Base-by-base conservation (phyloP, 2,888 invertebrate genomes). In the Drosophila mettleri region DNA sequence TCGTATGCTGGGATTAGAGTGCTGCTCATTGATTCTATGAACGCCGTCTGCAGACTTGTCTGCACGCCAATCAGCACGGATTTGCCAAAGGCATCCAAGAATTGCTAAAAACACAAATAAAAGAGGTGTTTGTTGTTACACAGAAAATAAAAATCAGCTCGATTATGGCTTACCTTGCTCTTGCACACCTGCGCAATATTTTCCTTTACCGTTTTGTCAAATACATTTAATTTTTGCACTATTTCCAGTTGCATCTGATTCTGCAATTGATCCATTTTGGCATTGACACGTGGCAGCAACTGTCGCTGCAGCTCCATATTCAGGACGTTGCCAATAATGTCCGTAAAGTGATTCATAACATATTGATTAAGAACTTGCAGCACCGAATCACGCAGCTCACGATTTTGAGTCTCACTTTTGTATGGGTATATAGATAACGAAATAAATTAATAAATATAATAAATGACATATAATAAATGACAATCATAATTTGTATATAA, bases 1-100 rank as follows among this genome's bases (percentile, higher is more conserved):
- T 98, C 98, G 94, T 98, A 96, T 33, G 95, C 95, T 3, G 98
- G 98, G 86, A 98, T 93, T 46, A 98, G 93, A 73, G 95, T 94
- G 74, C 95, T 95, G 45, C 94, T 93, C 89, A 98, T 95, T 27
- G 96, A 94, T 58, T 97, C 96, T 73, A 95, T 95, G 91, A 97
- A 97, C 14, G 96, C 95, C 16, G 94, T 94, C 80, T 97, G 96
- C 57, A 97, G 94, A 70, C 95, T 94, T 3, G 95, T 95, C 79
- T 96, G 95, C 14, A 97, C 94, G 0, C 95, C 94, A 77, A 94
- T 93, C 5, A 95, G 93, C 31, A 96, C 94, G 0, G 95, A 94
- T 39, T 94, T 92, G 68, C 96, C 95, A 59, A 98, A 93, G 0
- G 95, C 93, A 74, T 98, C 97, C 80, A 95, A 94, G 51, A 97